phyloP scores from a whole-genome alignment of 2,113 vertebrate genomes.

The Erythrocercus mccallii region DNA sequence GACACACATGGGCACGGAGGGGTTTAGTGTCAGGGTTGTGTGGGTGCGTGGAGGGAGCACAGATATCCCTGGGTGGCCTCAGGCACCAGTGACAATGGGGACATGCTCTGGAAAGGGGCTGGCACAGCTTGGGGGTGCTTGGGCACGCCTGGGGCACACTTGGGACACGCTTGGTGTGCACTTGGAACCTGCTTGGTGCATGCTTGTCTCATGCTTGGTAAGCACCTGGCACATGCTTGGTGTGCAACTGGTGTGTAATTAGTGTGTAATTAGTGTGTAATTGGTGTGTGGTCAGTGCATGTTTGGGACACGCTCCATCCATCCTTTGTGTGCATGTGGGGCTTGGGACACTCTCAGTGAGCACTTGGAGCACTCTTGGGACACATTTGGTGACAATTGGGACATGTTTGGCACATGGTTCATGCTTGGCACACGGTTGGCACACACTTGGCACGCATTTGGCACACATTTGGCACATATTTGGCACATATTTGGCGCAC shows the following conservation, averaged over 20 bases:
- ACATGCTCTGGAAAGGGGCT: neutral
- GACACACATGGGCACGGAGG: accelerated
- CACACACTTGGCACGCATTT: accelerated
- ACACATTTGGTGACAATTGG: accelerated
- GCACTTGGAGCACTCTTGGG: neutral
- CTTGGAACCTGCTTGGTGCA: no score
- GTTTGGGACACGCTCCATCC: accelerated
- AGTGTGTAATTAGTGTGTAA: neutral
- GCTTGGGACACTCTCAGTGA: no score
- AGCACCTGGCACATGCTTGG: no score
- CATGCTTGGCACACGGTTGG: neutral
- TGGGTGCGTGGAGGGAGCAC: accelerated
- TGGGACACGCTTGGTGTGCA: accelerated
- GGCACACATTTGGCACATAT: accelerated
- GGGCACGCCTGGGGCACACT: accelerated
- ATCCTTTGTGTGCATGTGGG: accelerated
- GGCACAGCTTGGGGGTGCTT: accelerated
- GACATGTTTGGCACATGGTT: accelerated
- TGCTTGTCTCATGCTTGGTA: no score
- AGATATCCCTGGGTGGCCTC: neutral
- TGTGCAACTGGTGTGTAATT: neutral
- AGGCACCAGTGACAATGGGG: accelerated
- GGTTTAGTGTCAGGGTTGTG: accelerated
- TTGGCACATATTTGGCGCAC: accelerated
- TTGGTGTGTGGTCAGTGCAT: accelerated